Base-by-base conservation (phyloP, 2,888 invertebrate species). In the Globia sparganii region DNA sequence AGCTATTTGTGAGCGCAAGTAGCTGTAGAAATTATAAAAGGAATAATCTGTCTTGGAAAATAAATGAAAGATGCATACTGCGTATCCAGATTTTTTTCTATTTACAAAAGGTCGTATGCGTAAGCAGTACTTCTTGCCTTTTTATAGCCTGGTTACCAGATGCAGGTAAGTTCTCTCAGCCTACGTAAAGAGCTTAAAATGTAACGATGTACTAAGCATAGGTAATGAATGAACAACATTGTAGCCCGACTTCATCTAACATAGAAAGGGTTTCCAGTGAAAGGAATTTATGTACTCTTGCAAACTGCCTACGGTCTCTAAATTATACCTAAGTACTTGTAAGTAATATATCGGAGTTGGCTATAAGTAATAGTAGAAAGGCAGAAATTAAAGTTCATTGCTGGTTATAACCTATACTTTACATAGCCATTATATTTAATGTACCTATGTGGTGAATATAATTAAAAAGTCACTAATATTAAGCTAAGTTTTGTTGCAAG, bases 261-360 rank as follows among this genome's bases (percentile, higher is more conserved):
- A 87, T 87, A 85, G 89, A 89, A 88, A 85, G 87, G 90, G 86
- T 88, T 87, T 89, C 85, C 78, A 85, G 87, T 86, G 88, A 90
- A 89, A 90, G 88, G 90, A 91, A 91, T 91, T 91, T 91, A 91
- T 91, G 90, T 88, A 90, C 88, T 90, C 87, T 87, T 77, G 82
- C 86, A 85, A 87, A 86, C 75, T 72, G 78, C 78, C 67, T 74
- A 79, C 79, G 72, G 85, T 71, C 79, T 66, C 86, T 81, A 88
- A 88, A 80, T 85, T 86, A 88, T 84, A 25, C 25, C 11, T 84
- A n/a, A 11, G 2, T 82, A 83, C 75, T 79, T 75, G 80, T 61
- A 34, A 4, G 28, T 82, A 83, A 74, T 80, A 75, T 77, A 78
- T 62, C 25, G 69, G 72, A 80, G 82, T 71, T 68, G 40, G 37